Base-by-base conservation (phyloP, 1,140 invertebrate genomes). In the Drosophila bocki region DNA sequence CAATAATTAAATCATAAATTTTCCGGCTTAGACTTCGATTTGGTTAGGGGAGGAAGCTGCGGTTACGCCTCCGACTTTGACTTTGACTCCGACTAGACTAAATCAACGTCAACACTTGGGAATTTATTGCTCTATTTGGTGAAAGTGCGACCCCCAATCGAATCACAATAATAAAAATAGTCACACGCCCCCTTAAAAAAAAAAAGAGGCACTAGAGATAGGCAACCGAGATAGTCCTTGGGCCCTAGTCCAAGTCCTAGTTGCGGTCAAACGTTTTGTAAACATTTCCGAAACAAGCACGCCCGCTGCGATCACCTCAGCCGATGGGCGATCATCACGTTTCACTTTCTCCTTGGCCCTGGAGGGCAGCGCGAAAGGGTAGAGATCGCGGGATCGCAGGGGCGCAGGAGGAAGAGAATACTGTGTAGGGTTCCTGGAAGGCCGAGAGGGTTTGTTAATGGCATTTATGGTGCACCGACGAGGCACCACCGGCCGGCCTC, bases 1-100 rank as follows among this genome's bases (percentile, higher is more conserved):
- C 81, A 90, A 85, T 90, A 90, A 90, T 90, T 90, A 90, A 90
- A 91, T 90, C 81, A 90, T 90, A 90, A 82, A 90, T 90, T 77
- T 47, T 33, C 17, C 13, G 32, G 22, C 71, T 57, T 45, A 15
- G 41, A 44, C 33, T 17, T n/a, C n/a, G 59, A 57, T 45, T 62
- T n/a, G n/a, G 32, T 8, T 12, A 13, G 29, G 41, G n/a, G 26
- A n/a, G 12, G 22, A 26, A 7, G 5, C n/a, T 13, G 19, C 6
- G 32, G 29, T 13, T 33, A 47, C 69, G 42, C 69, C 69, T 35
- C 35, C 42, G 2, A 33, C 17, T 37, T 9, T 8, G 35, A 47
- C 44, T 50, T 1, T 1, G 29, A 47, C 39, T 45, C 12, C 32
- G 35, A 45, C 33, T 48, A 60, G 63, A 32, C 67, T 84, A 84